These are phyloP conservation scores for Scophthalmus maximus DNA, from an alignment of 2,113 vertebrate species.

Conservation along the genomic window DNA sequence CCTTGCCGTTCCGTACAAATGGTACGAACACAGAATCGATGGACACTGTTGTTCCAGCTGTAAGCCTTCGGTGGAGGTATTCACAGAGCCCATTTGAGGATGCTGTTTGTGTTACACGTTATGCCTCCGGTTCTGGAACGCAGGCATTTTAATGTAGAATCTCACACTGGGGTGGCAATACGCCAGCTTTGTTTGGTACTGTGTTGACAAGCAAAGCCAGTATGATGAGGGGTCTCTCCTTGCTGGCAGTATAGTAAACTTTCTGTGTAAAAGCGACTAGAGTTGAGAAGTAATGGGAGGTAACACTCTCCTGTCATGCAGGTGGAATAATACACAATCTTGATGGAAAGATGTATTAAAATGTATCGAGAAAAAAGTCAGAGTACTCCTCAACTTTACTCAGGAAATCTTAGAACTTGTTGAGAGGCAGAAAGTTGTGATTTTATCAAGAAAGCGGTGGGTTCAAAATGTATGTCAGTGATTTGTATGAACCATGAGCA, in stretches of 20 bases:
- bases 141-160: neutral
- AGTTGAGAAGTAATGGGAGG: conserved; percentile 15
- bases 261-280: neutral
- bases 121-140: neutral
- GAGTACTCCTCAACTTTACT: neutral
- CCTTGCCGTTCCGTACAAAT: neutral
- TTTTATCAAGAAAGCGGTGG: no score
- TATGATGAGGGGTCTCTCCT: neutral
- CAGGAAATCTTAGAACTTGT: neutral
- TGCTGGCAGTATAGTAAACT: no score
- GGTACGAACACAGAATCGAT: neutral
- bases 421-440: neutral
- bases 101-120: neutral
- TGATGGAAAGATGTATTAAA: conserved; percentile 16
- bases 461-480: no score
- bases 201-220: neutral
- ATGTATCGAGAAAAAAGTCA: conserved; percentile 35
- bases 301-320: neutral
- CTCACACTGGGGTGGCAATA: neutral
- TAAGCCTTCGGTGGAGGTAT: neutral
- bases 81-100: neutral
- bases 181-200: neutral
- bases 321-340: neutral
- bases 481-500: no score
- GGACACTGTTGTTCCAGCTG: neutral